Evolutionary conservation across 2,888 invertebrate genomes (phyloP).

Genomic region (Crematogaster levior): DNA sequence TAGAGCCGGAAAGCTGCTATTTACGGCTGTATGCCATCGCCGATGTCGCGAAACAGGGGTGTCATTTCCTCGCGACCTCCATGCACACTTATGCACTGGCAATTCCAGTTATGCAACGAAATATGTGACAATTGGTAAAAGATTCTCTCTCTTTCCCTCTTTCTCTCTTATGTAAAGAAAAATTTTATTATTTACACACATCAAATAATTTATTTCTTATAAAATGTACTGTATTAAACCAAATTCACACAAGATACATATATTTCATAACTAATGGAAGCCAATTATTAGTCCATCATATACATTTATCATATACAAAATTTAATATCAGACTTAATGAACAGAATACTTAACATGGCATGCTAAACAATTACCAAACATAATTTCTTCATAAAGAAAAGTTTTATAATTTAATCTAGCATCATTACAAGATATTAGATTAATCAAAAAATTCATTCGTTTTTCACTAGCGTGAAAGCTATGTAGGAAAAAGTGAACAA

Average conservation of each 20-base stretch:
- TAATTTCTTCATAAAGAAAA: conserved; percentile 13
- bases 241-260: conserved; percentile 2
- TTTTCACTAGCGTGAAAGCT: not conserved
- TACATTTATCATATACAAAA: conserved; percentile 11
- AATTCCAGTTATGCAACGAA: conserved; percentile 39
- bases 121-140: conserved; percentile 18
- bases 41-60: conserved; percentile 62
- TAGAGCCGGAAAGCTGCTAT: conserved; percentile 66
- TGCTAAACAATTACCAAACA: conserved; percentile 14
- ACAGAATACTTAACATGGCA: conserved; percentile 12
- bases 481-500: not conserved
- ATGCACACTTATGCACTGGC: conserved; percentile 61
- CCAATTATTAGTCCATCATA: conserved; percentile 33
- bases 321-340: conserved; percentile 36
- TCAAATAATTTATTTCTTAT: conserved; percentile 15
- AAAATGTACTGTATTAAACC: conserved; percentile 23
- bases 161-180: not conserved
- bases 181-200: conserved; percentile 1
- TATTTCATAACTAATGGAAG: conserved; percentile 24
- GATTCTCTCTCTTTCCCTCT: not conserved
- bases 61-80: conserved; percentile 71
- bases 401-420: not conserved
- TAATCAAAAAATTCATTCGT: conserved; percentile 7
- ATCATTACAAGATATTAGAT: not conserved
- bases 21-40: conserved; percentile 60